Evolutionary conservation across 1,140 invertebrate species (phyloP), one percentile per base, ranked within the genome.

Genomic region (Aphis gossypii): DNA sequence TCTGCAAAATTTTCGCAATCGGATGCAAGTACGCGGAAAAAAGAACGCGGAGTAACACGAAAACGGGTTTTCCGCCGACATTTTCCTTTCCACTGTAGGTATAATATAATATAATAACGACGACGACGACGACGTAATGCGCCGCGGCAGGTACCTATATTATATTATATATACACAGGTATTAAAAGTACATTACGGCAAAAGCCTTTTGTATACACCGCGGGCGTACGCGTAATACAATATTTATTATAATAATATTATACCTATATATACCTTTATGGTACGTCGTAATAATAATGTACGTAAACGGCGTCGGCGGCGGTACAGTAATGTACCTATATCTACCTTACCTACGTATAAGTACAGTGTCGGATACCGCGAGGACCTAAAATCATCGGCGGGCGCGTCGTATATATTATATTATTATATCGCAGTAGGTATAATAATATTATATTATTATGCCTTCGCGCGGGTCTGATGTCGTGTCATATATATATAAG

Each of bases 101-200:
- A n/a, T 68, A 76, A 76, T n/a, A 14, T 1, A 18, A 18, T 6
- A 68, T 68, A 68, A 68, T 68, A 68, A 68, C n/a, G 35, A 35
- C 35, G 35, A n/a, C n/a, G n/a, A n/a, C n/a, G 11, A 21, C 2
- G 6, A 2, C 2, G n/a, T n/a, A n/a, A 76, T 76, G n/a, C 6
- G n/a, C 60, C 60, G 60, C 60, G 60, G 14, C 30, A 11, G 56
- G 25, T 60, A 30, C 30, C 30, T 30, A 30, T n/a, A 76, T 18
- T 76, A 76, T 76, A 76, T 76, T n/a, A n/a, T 76, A n/a, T 3
- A 41, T 1, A 41, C 1, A 3, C n/a, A n/a, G 60, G 30, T 76
- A 76, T n/a, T 76, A 76, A 76, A 76, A 68, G 60, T 68, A n/a
- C 60, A 68, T 68, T 68, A 76, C 60, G 60, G 60, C 60, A 76